Percentiles rank a stretch among this genome's conserved stretches.
Evolutionary conservation across 2,888 invertebrate genomes (phyloP).

Genomic region (Tenthredo scrophulariae): DNA sequence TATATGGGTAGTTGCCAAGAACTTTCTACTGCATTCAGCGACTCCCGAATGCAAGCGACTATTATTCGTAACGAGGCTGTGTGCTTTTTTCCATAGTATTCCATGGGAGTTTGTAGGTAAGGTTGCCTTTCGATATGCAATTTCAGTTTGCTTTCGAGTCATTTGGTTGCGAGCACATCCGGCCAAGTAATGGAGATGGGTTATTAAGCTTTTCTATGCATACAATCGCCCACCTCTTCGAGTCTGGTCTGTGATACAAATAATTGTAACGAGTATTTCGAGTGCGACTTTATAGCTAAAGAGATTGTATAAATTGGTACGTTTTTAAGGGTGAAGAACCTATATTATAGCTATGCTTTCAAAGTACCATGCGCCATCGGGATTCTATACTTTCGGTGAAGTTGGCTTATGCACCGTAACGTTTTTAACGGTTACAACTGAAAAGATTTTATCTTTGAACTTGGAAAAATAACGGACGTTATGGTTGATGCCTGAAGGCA

Average conservation of each 20-base stretch:
- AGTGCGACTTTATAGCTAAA: constrained; percentile 61
- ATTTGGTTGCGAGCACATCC: constrained; percentile 69
- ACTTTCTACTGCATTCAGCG: background rate
- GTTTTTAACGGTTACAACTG: constrained; percentile 34
- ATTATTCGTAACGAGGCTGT: constrained; percentile 30
- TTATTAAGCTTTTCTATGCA: constrained; percentile 69
- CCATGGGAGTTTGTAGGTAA: background rate
- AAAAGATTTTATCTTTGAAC: constrained; percentile 47
- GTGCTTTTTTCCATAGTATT: background rate
- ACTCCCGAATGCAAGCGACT: constrained; percentile 1
- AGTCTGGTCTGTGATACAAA: constrained; percentile 68
- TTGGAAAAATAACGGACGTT: constrained; percentile 28
- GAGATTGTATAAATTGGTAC: constrained; percentile 32
- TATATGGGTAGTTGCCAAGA: constrained; percentile 32
- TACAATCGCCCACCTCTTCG: constrained; percentile 71
- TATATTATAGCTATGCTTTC: background rate
- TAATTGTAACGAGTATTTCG: constrained; percentile 73
- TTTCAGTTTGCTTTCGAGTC: constrained; percentile 74
- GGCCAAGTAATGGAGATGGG: constrained; percentile 75
- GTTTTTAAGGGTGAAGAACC: background rate
- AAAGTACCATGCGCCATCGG: background rate
- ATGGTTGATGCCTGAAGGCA: constrained; percentile 19
- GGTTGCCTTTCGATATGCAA: constrained; percentile 71
- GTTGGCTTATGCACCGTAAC: constrained; percentile 32
- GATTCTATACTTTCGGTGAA: background rate